Evolutionary conservation across 2,888 invertebrate species (phyloP).

Genomic region (Alentia gelatinosa): DNA sequence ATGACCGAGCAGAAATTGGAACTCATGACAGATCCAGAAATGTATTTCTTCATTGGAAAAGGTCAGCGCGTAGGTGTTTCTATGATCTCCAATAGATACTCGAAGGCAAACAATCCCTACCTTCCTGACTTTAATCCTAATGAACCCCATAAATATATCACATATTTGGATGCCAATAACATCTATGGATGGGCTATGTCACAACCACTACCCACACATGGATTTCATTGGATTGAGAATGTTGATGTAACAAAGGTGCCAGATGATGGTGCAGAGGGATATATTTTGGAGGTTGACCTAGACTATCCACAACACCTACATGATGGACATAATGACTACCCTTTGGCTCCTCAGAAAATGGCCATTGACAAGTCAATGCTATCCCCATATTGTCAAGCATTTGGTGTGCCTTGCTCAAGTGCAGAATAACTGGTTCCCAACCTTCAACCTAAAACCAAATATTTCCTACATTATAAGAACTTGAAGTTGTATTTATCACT

Average conservation of each 20-base stretch:
- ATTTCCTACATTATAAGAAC: not conserved
- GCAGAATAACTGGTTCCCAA: not conserved
- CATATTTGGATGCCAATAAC: slow-evolving; percentile 69
- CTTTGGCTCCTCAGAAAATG: not conserved
- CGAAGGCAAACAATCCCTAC: slow-evolving; percentile 69
- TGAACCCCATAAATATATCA: slow-evolving; percentile 60
- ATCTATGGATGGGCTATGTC: slow-evolving; percentile 70
- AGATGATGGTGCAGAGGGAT: not conserved
- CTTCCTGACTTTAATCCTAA: slow-evolving; percentile 59
- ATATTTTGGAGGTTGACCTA: not conserved
- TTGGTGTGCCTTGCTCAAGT: not conserved
- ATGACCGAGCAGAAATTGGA: slow-evolving; percentile 66
- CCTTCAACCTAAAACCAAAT: not conserved
- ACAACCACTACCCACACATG: slow-evolving; percentile 66
- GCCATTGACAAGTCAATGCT: not conserved
- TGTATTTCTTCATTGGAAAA: slow-evolving; percentile 62
- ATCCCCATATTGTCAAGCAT: not conserved
- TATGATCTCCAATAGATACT: slow-evolving; percentile 64
- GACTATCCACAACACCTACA: not conserved
- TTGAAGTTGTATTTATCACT: not conserved
- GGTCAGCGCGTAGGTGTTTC: slow-evolving; percentile 53
- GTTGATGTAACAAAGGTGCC: not conserved
- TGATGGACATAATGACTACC: not conserved
- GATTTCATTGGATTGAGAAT: slow-evolving; percentile 66
- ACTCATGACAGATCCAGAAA: slow-evolving; percentile 68